Evolutionary conservation across 1,140 invertebrate genomes (phyloP), one percentile per base, ranked within the genome.

Genomic region (Leptinotarsa defecta): DNA sequence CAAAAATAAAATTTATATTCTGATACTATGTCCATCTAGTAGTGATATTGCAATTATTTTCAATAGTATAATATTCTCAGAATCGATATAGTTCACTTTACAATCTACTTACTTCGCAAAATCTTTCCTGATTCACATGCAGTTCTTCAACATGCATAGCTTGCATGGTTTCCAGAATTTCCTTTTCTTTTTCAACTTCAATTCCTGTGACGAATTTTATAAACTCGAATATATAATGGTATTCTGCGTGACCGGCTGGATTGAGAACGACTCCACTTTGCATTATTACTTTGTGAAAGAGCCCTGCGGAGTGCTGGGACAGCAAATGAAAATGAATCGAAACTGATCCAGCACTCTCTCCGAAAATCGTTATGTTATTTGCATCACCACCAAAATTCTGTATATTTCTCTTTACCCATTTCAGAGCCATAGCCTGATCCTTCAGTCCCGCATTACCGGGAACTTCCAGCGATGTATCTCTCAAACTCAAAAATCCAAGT

Each of bases 381-480:
- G 83, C 80, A 81, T 90, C 86, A 2, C 89, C 89, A 74, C 85
- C 82, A 77, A 91, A 90, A 67, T 68, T 48, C n/a, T 70, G 71
- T 65, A 90, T 90, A 77, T 89, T 88, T 48, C 85, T 83, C 76
- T 88, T 84, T 2, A 92, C 86, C 89, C 90, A 92, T 79, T 87
- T 83, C 4, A 92, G 80, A 1, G 87, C 89, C 77, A 88, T 76
- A 1, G 90, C 82, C 79, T 91, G 90, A 84, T 92, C 91, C 80
- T 89, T 90, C 13, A 92, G 83, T 3, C 90, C 91, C 67, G 88
- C 89, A 85, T 92, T 92, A 27, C 91, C 91, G 34, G 87, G 85
- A 22, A 88, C 84, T 79, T 83, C 84, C 4, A 87, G 76, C 3
- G 78, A 77, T 15, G 82, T 74, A 68, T 88, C 86, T 15, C 86